Evolutionary conservation across 2,113 vertebrate species (phyloP), one percentile per base, ranked within the genome.

Genomic region (Pitta sordida): DNA sequence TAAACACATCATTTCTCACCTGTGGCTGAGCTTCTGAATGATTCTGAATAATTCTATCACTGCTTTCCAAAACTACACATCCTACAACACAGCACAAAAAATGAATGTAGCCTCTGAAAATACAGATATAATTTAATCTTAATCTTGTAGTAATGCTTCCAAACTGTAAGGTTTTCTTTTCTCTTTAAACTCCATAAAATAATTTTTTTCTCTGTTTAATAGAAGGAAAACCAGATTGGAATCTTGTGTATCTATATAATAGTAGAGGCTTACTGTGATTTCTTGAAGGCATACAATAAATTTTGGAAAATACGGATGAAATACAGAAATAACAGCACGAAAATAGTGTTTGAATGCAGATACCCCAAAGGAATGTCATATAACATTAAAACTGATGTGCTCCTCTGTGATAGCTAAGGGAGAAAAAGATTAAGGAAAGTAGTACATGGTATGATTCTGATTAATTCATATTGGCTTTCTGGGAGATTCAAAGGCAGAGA

Each of bases 401-500:
- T 91, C 41, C 63, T 91, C 32, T 91, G 37, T 89, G 78, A 87
- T 76, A 94, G 73, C 62, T 67, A 68, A 88, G 43, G 59, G 68
- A 43, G 82, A 87, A 86, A 63, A 94, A 75, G 39, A 81, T 81
- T 83, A 78, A 93, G 67, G 30, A 44, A 83, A 75, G 53, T n/a
- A 52, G 60, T 79, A 92, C 73, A 68, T 52, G 44, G 49, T 79
- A 52, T 46, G 32, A 82, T 58, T 84, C 81, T 79, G 62, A 79
- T 81, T 74, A 68, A 94, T 91, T 93, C 65, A 82, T 76, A 86
- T n/a, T 87, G 81, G 70, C 78, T 96, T 96, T 93, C 85, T 89
- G 53, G 39, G 84, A 87, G 58, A 83, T 78, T 92, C 86, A 91
- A 75, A 95, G 80, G 52, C 48, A 81, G 49, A 91, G 52, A 68